phyloP scores from a whole-genome alignment of 2,797 vertebrate species.

The Calcarius lapponicus region DNA sequence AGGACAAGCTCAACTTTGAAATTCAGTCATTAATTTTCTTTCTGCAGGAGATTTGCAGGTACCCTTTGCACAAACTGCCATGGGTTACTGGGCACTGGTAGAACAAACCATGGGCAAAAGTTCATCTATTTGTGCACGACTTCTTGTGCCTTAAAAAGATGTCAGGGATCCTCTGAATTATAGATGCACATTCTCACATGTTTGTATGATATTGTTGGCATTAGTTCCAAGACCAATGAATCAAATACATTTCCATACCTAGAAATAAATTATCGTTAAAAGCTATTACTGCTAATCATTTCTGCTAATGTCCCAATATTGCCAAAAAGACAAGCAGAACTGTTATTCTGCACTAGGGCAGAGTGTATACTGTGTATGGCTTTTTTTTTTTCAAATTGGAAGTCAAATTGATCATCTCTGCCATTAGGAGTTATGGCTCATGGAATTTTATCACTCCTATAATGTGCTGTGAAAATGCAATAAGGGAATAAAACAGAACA shows the following conservation, averaged over 20 bases:
- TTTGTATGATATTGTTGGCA: background rate
- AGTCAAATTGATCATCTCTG: conserved; percentile 52
- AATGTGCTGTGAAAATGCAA: conserved; percentile 54
- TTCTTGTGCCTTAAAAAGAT: background rate
- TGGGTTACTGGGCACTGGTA: fast-evolving
- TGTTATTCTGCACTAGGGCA: background rate
- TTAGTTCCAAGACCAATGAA: background rate
- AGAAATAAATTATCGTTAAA: conserved; percentile 41
- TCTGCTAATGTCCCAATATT: background rate
- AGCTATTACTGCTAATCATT: conserved; percentile 25
- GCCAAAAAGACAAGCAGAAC: background rate
- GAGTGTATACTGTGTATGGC: background rate
- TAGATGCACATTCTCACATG: background rate
- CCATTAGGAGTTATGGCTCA: conserved; percentile 56
- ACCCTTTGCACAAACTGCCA: background rate
- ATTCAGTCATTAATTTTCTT: background rate
- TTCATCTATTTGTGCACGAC: background rate
- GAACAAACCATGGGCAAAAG: background rate
- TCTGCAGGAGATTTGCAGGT: background rate
- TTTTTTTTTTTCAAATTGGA: conserved; percentile 31
- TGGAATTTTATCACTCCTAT: conserved; percentile 54
- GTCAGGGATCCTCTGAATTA: background rate
- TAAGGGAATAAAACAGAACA: conserved; percentile 35
- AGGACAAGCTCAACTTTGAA: background rate
- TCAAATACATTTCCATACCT: conserved; percentile 11